Evolutionary conservation across 2,113 vertebrate species (phyloP).

Genomic region (Toxostoma redivivum): DNA sequence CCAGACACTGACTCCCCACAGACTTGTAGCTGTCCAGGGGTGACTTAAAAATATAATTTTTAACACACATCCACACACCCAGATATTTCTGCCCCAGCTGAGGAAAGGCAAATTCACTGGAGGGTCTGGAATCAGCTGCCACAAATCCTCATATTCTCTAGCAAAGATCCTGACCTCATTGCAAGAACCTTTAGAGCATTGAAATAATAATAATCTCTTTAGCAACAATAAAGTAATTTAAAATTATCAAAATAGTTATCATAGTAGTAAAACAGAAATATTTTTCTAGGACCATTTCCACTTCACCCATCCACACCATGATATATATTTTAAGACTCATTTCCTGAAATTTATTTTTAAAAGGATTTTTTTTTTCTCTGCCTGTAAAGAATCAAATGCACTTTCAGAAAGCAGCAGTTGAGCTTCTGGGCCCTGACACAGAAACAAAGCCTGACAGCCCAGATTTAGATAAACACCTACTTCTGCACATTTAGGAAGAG

Average conservation of each 20-base stretch:
- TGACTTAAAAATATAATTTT: background rate
- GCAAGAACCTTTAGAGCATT: background rate
- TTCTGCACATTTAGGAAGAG: conserved; percentile 5
- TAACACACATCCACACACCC: background rate
- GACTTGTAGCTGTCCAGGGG: background rate
- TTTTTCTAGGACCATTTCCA: background rate
- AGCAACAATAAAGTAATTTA: fast-evolving
- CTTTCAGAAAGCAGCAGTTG: background rate
- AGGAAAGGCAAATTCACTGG: background rate
- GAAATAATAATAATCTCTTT: background rate
- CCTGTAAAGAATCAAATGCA: background rate
- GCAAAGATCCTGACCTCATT: background rate
- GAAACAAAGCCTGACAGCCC: background rate
- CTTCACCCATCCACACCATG: background rate
- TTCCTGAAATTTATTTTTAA: background rate
- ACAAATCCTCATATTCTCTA: background rate
- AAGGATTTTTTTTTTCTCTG: background rate
- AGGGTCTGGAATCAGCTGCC: background rate
- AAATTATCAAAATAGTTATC: background rate
- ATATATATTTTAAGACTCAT: background rate
- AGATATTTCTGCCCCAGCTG: background rate
- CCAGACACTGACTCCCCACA: fast-evolving
- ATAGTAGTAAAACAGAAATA: background rate
- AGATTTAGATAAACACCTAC: background rate
- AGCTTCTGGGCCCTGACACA: background rate